A percentile compares a stretch with the other conserved stretches of the same genome.
phyloP scores from a whole-genome alignment of 2,113 vertebrate species.

The Aix galericulata region DNA sequence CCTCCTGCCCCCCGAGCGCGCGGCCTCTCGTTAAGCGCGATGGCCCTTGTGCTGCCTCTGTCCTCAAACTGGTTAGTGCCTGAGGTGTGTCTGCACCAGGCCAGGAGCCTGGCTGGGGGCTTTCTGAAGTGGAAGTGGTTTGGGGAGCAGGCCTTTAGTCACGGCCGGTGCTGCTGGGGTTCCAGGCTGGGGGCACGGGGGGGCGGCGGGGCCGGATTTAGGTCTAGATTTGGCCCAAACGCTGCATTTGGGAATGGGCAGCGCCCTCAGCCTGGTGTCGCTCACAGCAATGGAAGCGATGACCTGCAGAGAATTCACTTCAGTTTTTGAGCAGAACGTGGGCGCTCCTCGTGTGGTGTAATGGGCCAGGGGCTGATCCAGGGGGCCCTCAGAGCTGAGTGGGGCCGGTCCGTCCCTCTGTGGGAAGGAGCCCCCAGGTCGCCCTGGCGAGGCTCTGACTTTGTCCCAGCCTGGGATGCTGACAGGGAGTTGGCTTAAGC shows the following conservation, averaged over 20 bases:
- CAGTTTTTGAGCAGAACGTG: neutral
- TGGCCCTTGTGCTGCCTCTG: conserved; percentile 4
- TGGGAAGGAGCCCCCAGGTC: neutral
- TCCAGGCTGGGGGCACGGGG: accelerated
- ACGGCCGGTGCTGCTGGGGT: neutral
- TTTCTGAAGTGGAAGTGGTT: neutral
- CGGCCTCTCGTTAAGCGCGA: neutral
- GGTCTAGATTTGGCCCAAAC: too few species aligned
- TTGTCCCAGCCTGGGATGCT: neutral
- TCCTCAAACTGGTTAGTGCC: neutral
- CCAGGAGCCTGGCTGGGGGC: neutral
- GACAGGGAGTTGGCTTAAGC: neutral
- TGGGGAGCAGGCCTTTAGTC: neutral
- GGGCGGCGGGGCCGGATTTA: accelerated
- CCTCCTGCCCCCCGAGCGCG: neutral
- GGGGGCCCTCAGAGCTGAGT: neutral
- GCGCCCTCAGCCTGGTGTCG: neutral
- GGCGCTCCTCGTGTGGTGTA: neutral
- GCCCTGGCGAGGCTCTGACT: accelerated
- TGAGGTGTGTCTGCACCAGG: neutral
- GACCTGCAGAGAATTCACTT: neutral
- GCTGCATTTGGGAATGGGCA: accelerated
- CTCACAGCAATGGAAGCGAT: accelerated
- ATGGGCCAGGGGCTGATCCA: neutral
- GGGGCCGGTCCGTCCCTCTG: too few species aligned